Base-by-base conservation (phyloP, 2,888 invertebrate species). In the Heliconius cydno region DNA sequence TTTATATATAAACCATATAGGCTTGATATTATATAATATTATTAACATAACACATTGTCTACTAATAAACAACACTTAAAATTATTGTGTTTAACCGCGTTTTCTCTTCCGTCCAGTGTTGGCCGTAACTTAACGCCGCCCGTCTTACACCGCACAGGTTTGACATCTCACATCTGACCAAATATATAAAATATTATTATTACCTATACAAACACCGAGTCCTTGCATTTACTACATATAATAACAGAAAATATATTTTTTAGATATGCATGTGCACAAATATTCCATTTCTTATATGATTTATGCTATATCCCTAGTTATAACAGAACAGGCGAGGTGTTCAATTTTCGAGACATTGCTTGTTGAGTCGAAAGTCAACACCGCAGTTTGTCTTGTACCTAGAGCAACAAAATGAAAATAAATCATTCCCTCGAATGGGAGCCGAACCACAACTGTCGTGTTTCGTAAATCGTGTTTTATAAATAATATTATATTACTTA, bases 31-130 rank as follows among this genome's bases (percentile, higher is more conserved):
- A 63, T 28, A 9, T n/a, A 71, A 52, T 41, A 25, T 25, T 28
- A 63, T 65, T 28, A 19, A 57, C 57, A 71, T 28, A 25, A 34
- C n/a, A 73, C 19, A 25, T 60, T 60, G 60, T 73, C 15, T 73
- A 9, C 46, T 46, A 66, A 66, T 13, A 75, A 46, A 75, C 46
- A 46, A 46, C 41, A 66, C 28, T n/a, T 28, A 46, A 46, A 34
- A 30, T 30, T 81, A 57, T 41, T 80, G 76, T 81, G 72, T 84
- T 86, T 91, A 92, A 91, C 85, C 82, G 83, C 82, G 83, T 85
- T 92, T 91, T 92, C 87, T 92, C 86, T 92, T 91, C 90, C 89
- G 89, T 91, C 86, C 88, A 94, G 94, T 94, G 94, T 86, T 92
- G 93, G 94, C 94, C 94, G 93, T 86, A 85, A 84, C 94, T 92